Evolutionary conservation across 2,113 vertebrate genomes (phyloP), one percentile per base, ranked within the genome.

Genomic region (Actenoides hombroni): DNA sequence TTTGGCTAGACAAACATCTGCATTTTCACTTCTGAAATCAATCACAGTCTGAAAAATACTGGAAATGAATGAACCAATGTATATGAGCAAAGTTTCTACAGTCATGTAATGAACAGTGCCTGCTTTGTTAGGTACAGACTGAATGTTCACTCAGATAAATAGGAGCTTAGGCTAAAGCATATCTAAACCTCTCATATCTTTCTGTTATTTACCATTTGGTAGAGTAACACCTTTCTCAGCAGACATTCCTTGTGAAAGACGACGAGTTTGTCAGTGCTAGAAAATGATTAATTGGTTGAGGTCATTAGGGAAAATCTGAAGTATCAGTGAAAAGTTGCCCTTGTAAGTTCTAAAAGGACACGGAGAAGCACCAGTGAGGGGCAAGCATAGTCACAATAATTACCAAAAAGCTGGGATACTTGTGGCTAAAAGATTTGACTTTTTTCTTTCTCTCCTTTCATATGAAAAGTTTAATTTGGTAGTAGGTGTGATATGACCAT

Each of bases 1-100:
- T 95, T 92, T 97, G 81, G 35, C 59, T 88, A 93, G 79, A 78
- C 63, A 94, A 95, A 90, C 49, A 95, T 93, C 80, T 96, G 91
- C 69, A 92, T 93, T 94, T 96, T 87, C 86, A 74, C 84, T 96
- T 79, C 82, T 86, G 95, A 97, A 94, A 96, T 64, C 88, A 92
- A 92, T 63, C 82, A 81, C 83, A 92, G 86, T 83, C 33, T 91
- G 94, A 96, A 97, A 80, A 39, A 53, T n/a, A n/a, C 37, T 84
- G 42, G 83, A 88, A 84, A 90, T 83, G 33, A 96, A 91, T 56
- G 40, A 86, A 37, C 42, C 23, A 49, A 57, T 78, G 64, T 84
- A 18, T 37, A 80, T 35, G 35, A 92, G 29, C 53, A 91, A 86
- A 71, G 46, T 69, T 96, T n/a, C 87, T 88, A 16, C 87, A 90